Evolutionary conservation across 2,797 vertebrate genomes (phyloP).

Genomic region (Peromyscus melanophrys): DNA sequence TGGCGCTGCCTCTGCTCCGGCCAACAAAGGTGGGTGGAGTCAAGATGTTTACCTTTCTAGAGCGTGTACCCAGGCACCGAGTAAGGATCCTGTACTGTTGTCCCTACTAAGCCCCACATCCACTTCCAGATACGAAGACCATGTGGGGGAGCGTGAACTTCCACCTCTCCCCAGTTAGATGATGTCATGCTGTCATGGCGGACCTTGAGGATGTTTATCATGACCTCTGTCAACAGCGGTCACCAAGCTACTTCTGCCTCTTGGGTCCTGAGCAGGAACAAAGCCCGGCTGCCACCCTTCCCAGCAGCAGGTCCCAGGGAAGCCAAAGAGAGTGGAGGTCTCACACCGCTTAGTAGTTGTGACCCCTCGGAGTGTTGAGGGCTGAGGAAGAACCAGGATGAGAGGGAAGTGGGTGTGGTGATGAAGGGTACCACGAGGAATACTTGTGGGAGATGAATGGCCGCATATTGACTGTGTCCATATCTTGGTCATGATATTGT

Average conservation of each 20-base stretch:
- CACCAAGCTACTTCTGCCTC: background rate
- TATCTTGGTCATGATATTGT: background rate
- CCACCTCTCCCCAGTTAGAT: background rate
- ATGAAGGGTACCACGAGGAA: background rate
- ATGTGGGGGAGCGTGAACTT: background rate
- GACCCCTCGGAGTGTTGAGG: background rate
- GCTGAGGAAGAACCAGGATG: background rate
- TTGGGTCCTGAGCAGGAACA: background rate
- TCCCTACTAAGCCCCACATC: background rate
- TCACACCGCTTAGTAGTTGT: no score
- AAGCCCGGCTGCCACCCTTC: background rate
- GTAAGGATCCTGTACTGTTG: background rate
- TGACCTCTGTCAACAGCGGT: background rate
- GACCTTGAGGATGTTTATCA: background rate
- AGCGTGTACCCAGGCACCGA: background rate
- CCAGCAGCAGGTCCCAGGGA: background rate
- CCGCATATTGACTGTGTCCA: background rate
- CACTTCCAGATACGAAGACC: background rate
- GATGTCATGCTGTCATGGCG: background rate
- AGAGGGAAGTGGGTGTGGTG: background rate
- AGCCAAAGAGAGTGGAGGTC: background rate
- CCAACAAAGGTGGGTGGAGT: background rate
- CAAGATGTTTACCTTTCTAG: background rate
- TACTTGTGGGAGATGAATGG: background rate
- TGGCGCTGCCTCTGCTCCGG: accelerated